A percentile compares a stretch with the other conserved stretches of the same genome.
phyloP scores from a whole-genome alignment of 2,113 vertebrate genomes.

The Hystrix cristata region DNA sequence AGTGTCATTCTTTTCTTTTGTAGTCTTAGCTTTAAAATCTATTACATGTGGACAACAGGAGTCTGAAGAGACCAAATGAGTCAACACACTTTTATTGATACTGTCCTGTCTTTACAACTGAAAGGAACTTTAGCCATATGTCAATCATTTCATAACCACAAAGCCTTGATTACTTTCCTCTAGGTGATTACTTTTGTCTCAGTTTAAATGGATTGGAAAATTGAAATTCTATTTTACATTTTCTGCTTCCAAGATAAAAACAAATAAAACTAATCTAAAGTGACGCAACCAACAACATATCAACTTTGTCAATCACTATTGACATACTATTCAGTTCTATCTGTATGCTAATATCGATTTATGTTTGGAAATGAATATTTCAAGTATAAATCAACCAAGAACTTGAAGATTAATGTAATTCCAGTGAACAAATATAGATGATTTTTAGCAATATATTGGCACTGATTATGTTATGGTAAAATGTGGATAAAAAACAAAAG shows the following conservation, averaged over 20 bases:
- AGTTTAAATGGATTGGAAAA: constrained; percentile 87
- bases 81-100: constrained; percentile 80
- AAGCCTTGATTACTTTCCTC: constrained; percentile 84
- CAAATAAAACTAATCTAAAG: constrained; percentile 86
- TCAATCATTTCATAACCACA: constrained; percentile 82
- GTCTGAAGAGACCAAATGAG: constrained; percentile 73
- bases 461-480: constrained; percentile 68
- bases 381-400: constrained; percentile 81
- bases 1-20: constrained; percentile 62
- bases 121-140: constrained; percentile 82
- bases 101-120: constrained; percentile 75
- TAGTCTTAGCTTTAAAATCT: constrained; percentile 79
- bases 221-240: constrained; percentile 86
- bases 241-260: constrained; percentile 83
- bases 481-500: constrained; percentile 63
- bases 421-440: constrained; percentile 79
- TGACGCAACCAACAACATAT: constrained; percentile 81
- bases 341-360: constrained; percentile 88
- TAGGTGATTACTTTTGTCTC: constrained; percentile 86
- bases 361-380: constrained; percentile 82
- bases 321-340: constrained; percentile 86
- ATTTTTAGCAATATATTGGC: constrained; percentile 59
- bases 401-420: constrained; percentile 79
- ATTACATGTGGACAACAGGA: constrained; percentile 74
- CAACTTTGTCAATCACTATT: constrained; percentile 87